Percentiles rank a stretch among this genome's conserved stretches.
Conservation (phyloP, 2,888 invertebrate genomes). For the Machimus atricapillus region DNA sequence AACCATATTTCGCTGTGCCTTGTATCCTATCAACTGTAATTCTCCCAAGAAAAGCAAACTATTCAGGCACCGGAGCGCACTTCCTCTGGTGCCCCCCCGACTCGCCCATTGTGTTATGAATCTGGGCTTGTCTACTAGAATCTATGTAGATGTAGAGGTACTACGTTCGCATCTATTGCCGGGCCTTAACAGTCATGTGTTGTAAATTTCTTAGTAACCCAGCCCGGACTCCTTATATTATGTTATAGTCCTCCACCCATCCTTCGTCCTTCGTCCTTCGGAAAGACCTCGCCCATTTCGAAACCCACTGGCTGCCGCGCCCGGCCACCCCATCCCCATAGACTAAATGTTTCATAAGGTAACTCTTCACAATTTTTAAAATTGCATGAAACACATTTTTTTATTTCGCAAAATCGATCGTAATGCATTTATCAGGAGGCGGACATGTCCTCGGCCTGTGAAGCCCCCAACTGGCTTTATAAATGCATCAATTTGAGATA, state of each 20-base stretch:
- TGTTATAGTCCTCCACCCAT: too few relatives aligned
- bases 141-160: background rate
- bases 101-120: slow-evolving; percentile 26
- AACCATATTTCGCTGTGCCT: slow-evolving; percentile 42
- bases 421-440: slow-evolving; percentile 45
- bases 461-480: slow-evolving; percentile 32
- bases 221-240: slow-evolving; percentile 8
- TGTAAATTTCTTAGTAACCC: slow-evolving; percentile 38
- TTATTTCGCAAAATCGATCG: slow-evolving; percentile 40
- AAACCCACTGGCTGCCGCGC: background rate
- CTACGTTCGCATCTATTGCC: slow-evolving; percentile 22
- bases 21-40: slow-evolving; percentile 45
- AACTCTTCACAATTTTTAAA: slow-evolving; percentile 45
- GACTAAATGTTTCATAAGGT: slow-evolving; percentile 45
- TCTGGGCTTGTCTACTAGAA: slow-evolving; percentile 25
- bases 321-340: background rate
- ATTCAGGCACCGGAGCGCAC: slow-evolving; percentile 32
- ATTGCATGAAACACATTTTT: slow-evolving; percentile 45
- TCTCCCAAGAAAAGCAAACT: slow-evolving; percentile 42
- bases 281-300: background rate
- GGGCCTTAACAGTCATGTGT: slow-evolving; percentile 7
- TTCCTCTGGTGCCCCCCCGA: slow-evolving; percentile 9
- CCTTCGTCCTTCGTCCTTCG: too few relatives aligned
- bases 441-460: slow-evolving; percentile 36
- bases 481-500: slow-evolving; percentile 36